Evolutionary conservation across 2,797 vertebrate genomes (phyloP), one percentile per base, ranked within the genome.

Genomic region (Lerista edwardsae): DNA sequence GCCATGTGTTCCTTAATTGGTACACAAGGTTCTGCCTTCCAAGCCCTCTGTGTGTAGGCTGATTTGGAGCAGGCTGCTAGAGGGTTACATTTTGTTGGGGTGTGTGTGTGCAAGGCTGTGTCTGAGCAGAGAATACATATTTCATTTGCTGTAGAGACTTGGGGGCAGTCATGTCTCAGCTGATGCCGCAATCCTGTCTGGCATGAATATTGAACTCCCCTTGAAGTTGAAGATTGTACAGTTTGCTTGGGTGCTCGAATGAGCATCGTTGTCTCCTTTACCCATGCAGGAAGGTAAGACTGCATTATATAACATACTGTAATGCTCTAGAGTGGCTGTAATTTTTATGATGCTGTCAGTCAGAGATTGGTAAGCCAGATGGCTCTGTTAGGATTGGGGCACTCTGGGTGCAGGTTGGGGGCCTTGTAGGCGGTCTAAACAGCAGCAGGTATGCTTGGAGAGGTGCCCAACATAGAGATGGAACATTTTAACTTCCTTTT

Each of bases 121-220:
- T 39, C 83, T 11, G 47, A 39, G 1, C 61, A 17, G 84, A 21
- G 84, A 31, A n/a, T 36, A 36, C 73, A 51, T 29, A 0, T 1
- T 87, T 76, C 4, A 1, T 25, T 27, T 1, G 0, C 31, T 57
- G 55, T 0, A 27, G 21, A 1, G 0, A 7, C 4, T 0, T 0
- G 2, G 55, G n/a, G 69, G 0, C 4, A 0, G 6, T 3, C 80
- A 0, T 2, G 44, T 4, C 0, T 5, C 27, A 2, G 55, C 78
- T 72, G 83, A 84, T 64, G 17, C 75, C 36, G 31, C 83, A 21
- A 57, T 67, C 27, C 36, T 47, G 75, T 34, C 64, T 72, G 68
- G 17, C 7, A 25, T 5, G 4, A 73, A 19, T 64, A 36, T 79
- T 72, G 31, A 36, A n/a, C 83, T 62, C 34, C 39, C 36, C 39